Evolutionary conservation across 2,888 invertebrate species (phyloP), one percentile per base, ranked within the genome.

Genomic region (Cheiracanthium punctorium): DNA sequence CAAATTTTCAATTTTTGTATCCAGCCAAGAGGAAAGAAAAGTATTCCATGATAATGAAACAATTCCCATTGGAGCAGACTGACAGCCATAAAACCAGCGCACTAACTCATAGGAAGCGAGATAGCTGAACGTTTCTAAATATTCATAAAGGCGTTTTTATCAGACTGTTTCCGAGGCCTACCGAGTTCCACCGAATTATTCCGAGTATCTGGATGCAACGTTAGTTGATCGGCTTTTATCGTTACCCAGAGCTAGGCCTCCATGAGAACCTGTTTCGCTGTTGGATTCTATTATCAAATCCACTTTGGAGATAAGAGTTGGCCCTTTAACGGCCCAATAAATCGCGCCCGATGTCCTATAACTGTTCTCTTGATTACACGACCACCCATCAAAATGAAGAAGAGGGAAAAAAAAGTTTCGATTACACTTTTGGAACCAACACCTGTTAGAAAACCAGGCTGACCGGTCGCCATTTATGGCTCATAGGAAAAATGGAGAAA

Each of bases 331-430:
- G 77, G 77, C 73, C 43, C 71, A 67, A 79, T 84, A 84, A 84
- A 84, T 84, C 77, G 73, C 79, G 65, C 58, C 79, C 73, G 74
- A 84, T 84, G 84, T 84, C 84, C 84, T 77, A 84, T 84, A 84
- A 84, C 84, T 84, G 84, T 84, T 84, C 77, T 43, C 74, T 58
- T 72, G 84, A 84, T 84, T 84, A 84, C 79, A 71, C 77, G 76
- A 79, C 84, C 84, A 84, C 84, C 79, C 84, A 84, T 84, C 84
- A 84, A 84, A 84, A 73, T 74, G 52, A 65, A 33, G 64, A 69
- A 24, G 32, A 71, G 37, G 65, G 29, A 43, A 48, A 79, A 79
- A 79, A 79, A 72, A 32, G 30, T 48, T 29, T 20, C 43, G 75
- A 75, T 75, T 75, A 64, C 75, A 64, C 70, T 33, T 75, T 82